These are phyloP conservation scores for Litoditis marina DNA, from an alignment of 2,888 invertebrate species.

Conservation along the genomic window DNA sequence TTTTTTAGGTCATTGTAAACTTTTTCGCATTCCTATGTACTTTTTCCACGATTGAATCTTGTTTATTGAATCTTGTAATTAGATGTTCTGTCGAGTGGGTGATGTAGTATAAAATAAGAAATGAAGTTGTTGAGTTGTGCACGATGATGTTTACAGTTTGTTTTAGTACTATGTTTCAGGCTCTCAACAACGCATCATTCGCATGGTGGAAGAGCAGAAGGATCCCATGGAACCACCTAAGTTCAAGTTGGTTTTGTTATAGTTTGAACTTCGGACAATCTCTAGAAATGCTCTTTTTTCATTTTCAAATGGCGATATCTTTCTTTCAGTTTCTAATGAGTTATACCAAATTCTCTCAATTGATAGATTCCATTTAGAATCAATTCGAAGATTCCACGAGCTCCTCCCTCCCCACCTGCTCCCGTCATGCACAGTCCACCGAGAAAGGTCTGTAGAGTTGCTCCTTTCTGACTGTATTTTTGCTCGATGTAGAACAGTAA, in stretches of 20 bases:
- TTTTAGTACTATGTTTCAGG: constrained; percentile 64
- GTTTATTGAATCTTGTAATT: too few relatives aligned
- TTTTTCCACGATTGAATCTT: too few relatives aligned
- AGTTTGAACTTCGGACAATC: background rate
- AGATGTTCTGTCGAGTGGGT: too few relatives aligned
- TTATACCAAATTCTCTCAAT: background rate
- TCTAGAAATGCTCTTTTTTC: background rate
- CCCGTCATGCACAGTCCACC: constrained; percentile 98
- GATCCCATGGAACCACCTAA: constrained; percentile 99
- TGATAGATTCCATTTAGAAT: constrained; percentile 71
- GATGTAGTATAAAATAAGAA: too few relatives aligned
- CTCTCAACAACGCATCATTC: constrained; percentile 92
- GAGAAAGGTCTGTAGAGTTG: constrained; percentile 70
- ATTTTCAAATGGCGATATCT: constrained; percentile 23
- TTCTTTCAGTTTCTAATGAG: background rate
- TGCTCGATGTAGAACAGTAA: background rate
- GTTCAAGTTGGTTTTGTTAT: constrained; percentile 64
- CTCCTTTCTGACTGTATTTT: background rate
- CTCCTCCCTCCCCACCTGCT: constrained; percentile 96
- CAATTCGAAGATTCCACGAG: constrained; percentile 96
- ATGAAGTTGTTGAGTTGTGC: too few relatives aligned
- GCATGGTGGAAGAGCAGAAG: constrained; percentile 86
- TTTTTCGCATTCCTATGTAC: too few relatives aligned
- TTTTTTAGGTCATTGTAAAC: too few relatives aligned
- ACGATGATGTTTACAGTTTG: background rate